phyloP scores from a whole-genome alignment of 2,113 vertebrate genomes.

The Picathartes gymnocephalus region DNA sequence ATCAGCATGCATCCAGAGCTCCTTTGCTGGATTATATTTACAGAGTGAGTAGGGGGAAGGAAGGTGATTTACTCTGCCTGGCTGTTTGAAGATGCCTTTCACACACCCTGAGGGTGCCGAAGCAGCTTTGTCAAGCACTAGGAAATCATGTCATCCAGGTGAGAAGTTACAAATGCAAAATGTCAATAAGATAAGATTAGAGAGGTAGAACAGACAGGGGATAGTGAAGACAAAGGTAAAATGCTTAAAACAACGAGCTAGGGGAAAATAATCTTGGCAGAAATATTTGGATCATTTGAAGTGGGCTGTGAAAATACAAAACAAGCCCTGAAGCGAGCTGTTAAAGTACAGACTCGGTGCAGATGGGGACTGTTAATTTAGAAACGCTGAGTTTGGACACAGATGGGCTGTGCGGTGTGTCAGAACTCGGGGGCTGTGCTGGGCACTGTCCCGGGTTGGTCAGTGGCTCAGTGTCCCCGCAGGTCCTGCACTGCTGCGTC shows the following conservation, averaged over 20 bases:
- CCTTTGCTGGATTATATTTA: constrained; percentile 95
- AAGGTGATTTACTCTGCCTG: not conserved
- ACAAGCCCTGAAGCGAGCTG: not conserved
- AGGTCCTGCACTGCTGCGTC: constrained; percentile 95
- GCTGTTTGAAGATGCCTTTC: not conserved
- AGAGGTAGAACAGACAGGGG: not conserved
- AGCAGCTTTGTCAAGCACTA: not conserved
- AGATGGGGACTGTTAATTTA: not conserved
- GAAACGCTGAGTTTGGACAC: not conserved
- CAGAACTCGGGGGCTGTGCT: not conserved
- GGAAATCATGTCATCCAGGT: not conserved
- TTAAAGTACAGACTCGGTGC: not conserved
- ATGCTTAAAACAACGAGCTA: not conserved
- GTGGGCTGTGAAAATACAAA: not conserved
- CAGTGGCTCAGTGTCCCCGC: not conserved
- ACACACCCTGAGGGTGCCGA: not conserved
- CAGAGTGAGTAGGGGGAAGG: constrained; percentile 79
- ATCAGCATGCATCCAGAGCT: constrained; percentile 76
- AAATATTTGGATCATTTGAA: not conserved
- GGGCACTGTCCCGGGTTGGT: not conserved
- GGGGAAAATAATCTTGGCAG: not conserved
- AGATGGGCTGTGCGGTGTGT: not conserved
- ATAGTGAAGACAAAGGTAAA: not conserved
- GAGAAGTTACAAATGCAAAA: not conserved
- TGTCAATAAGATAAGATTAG: not conserved